phyloP scores from a whole-genome alignment of 1,140 invertebrate genomes.

The Drosophila yakuba region DNA sequence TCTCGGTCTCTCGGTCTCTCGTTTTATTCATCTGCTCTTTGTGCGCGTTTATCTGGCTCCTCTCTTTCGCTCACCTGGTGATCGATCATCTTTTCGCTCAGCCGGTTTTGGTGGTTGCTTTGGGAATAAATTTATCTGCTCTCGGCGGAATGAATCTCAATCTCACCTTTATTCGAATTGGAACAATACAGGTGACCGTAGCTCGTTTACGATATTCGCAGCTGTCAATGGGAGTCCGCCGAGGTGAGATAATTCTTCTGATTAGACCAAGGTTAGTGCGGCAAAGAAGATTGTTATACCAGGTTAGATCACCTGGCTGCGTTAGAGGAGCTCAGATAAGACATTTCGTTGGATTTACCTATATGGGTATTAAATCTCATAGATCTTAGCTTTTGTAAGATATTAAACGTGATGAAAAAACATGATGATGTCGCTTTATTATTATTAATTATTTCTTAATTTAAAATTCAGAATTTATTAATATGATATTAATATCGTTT shows the following conservation, averaged over 20 bases:
- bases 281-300: slow-evolving; percentile 52
- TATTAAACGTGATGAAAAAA: background rate
- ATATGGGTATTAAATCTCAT: background rate
- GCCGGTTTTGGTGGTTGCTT: slow-evolving; percentile 56
- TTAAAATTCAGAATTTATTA: too few species aligned
- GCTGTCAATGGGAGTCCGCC: background rate
- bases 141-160: slow-evolving; percentile 75
- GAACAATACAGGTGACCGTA: slow-evolving; percentile 36
- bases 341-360: slow-evolving; percentile 14
- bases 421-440: background rate
- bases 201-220: slow-evolving; percentile 73
- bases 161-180: slow-evolving; percentile 78
- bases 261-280: slow-evolving; percentile 29
- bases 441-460: too few species aligned
- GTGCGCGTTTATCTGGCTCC: slow-evolving; percentile 1
- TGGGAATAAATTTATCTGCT: slow-evolving; percentile 63
- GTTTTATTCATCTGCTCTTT: slow-evolving; percentile 9
- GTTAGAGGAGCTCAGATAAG: slow-evolving; percentile 15
- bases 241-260: slow-evolving; percentile 24
- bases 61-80: slow-evolving; percentile 43
- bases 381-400: slow-evolving; percentile 41
- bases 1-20: slow-evolving; percentile 6
- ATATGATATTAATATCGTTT: too few species aligned
- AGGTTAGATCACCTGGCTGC: slow-evolving; percentile 19
- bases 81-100: slow-evolving; percentile 78